Evolutionary conservation across 2,113 vertebrate species (phyloP), one percentile per base, ranked within the genome.

Genomic region (Peromyscus californicus): DNA sequence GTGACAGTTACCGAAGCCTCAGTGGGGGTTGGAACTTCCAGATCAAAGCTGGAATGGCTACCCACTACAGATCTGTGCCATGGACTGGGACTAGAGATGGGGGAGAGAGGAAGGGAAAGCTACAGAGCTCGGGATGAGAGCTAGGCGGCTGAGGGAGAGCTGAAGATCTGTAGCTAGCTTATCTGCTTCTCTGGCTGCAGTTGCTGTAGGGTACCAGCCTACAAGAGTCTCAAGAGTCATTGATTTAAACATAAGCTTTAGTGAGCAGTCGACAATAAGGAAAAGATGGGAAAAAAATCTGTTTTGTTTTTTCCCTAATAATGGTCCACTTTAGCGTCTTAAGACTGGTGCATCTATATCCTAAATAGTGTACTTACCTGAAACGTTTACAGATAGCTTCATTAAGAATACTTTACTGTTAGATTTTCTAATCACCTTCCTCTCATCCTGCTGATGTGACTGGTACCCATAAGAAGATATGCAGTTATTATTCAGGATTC

Each of bases 311-410:
- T 69, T 51, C 21, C 33, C 42, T 51, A n/a, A 86, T 24, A 70
- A 54, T n/a, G 65, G 7, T 51, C 10, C 48, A 24, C 65, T 51
- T 51, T 21, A 26, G 42, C 67, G 3, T 72, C 26, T 89, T 88
- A 82, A 85, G 54, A 91, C 21, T 29, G 61, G 69, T 39, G 12
- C 12, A n/a, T 76, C 42, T 75, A 31, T 16, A 83, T 3, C 2
- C 13, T 65, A 93, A 89, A 89, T 91, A 76, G 90, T 89, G 86
- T 61, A 59, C 89, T 91, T 70, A 88, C 7, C 69, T 45, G 75
- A 91, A 65, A n/a, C 7, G 72, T 80, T 89, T 87, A 69, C n/a
- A 79, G 57, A 94, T 7, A 51, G 10, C 57, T 76, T 96, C 65
- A 67, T 86, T 83, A 85, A 74, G 95, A 89, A 88, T 29, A 93